Evolutionary conservation across 1,140 invertebrate genomes (phyloP).

Genomic region (Drosophila tropicalis): DNA sequence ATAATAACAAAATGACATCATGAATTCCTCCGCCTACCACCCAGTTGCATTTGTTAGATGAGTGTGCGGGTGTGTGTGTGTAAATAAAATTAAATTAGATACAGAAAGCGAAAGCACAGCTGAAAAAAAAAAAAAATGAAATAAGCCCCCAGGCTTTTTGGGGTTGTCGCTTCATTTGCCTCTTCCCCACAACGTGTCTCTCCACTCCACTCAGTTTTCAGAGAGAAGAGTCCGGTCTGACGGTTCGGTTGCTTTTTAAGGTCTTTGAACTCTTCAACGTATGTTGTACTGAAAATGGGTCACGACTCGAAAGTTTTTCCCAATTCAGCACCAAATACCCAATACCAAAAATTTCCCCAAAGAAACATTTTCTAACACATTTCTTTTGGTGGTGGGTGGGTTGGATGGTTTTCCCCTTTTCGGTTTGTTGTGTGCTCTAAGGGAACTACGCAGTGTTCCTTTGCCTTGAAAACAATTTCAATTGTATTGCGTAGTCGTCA

Average conservation of each 20-base stretch:
- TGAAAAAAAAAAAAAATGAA: conserved; percentile 24
- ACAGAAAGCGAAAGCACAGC: conserved; percentile 65
- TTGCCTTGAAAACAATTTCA: conserved; percentile 57
- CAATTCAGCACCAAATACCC: conserved; percentile 1
- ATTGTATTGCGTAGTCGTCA: conserved; percentile 66
- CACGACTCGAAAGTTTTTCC: conserved; percentile 55
- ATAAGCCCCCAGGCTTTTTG: conserved; percentile 55
- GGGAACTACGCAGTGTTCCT: conserved; percentile 21
- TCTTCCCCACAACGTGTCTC: not conserved
- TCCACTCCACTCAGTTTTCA: not conserved
- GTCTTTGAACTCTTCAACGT: conserved; percentile 68
- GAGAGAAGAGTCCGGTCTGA: conserved; percentile 5
- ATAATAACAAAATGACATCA: conserved; percentile 63
- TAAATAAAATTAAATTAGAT: conserved; percentile 58
- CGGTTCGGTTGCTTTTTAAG: conserved; percentile 36
- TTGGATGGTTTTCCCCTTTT: not conserved
- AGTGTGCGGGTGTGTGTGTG: conserved; percentile 6
- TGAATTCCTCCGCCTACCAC: conserved; percentile 42
- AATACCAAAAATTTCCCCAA: conserved; percentile 51
- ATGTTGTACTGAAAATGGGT: conserved; percentile 70
- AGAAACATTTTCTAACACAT: not conserved
- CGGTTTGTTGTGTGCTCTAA: not conserved
- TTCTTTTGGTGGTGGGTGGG: conserved; percentile 36
- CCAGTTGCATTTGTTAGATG: conserved; percentile 60
- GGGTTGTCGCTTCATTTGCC: conserved; percentile 45